phyloP scores from a whole-genome alignment of 2,113 vertebrate species.

The Ranitomeya variabilis region DNA sequence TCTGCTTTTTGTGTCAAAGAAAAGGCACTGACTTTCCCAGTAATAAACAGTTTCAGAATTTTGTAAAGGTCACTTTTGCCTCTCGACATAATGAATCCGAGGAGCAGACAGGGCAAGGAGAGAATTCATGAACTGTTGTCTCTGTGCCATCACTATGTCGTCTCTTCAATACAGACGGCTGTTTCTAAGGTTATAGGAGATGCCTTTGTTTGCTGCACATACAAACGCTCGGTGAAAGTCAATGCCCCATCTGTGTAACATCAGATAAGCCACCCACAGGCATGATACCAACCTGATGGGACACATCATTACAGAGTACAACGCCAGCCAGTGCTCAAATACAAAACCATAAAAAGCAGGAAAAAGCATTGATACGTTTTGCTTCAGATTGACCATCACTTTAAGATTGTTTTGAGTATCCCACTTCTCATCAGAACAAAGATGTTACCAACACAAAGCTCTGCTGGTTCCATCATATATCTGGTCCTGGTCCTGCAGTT shows the following conservation, averaged over 20 bases:
- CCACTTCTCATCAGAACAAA: too few relatives aligned
- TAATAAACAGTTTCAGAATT: background rate
- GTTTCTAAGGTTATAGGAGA: background rate
- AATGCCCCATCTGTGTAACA: background rate
- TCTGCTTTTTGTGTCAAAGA: background rate
- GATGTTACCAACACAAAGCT: too few relatives aligned
- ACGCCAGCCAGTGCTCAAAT: background rate
- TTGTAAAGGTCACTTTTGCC: slow-evolving; percentile 5
- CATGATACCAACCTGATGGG: background rate
- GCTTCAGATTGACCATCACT: too few relatives aligned
- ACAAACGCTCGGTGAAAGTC: background rate
- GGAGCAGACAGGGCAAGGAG: background rate
- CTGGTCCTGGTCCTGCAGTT: background rate
- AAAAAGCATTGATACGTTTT: too few relatives aligned
- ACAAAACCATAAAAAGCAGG: too few relatives aligned
- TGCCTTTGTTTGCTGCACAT: background rate
- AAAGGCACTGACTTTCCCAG: background rate
- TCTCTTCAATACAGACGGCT: background rate
- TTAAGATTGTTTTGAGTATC: too few relatives aligned
- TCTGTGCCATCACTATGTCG: background rate
- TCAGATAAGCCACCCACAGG: background rate
- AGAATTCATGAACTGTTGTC: background rate
- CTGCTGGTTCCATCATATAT: background rate
- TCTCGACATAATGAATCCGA: background rate
- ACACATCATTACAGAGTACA: background rate